phyloP scores from a whole-genome alignment of 2,113 vertebrate genomes.

The Bagarius yarrelli region DNA sequence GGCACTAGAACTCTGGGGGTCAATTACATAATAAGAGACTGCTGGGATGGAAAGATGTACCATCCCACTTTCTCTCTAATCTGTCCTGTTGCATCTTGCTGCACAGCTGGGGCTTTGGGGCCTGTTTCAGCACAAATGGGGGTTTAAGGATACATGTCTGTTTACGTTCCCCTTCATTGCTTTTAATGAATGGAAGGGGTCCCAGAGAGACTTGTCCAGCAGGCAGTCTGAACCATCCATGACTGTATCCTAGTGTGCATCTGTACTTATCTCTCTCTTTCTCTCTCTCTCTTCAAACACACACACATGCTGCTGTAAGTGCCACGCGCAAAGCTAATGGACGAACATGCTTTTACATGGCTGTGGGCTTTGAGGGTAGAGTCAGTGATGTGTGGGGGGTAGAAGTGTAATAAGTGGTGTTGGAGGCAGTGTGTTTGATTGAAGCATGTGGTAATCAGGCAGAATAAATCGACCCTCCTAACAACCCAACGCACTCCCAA shows the following conservation, averaged over 20 bases:
- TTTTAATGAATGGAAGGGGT: constrained; percentile 48
- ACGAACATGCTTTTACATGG: constrained; percentile 37
- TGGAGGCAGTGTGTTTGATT: constrained; percentile 14
- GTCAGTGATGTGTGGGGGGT: background rate
- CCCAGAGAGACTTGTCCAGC: constrained; percentile 47
- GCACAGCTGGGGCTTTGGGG: constrained; percentile 46
- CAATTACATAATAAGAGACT: constrained; percentile 54
- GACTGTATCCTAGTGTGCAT: constrained; percentile 24
- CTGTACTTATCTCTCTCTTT: constrained; percentile 24
- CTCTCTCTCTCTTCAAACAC: constrained; percentile 14
- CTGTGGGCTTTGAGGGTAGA: constrained; percentile 15
- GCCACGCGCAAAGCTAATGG: constrained; percentile 23
- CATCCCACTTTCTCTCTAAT: constrained; percentile 43
- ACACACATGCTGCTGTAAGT: constrained; percentile 1
- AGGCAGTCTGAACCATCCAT: constrained; percentile 5
- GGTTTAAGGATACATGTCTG: constrained; percentile 41
- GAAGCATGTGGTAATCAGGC: constrained; percentile 55
- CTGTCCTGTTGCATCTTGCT: constrained; percentile 46
- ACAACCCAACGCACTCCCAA: constrained; percentile 22
- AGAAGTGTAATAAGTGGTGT: background rate
- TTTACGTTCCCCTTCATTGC: constrained; percentile 46
- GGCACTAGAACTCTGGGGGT: constrained; percentile 33
- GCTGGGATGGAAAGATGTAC: constrained; percentile 42
- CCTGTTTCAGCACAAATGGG: constrained; percentile 31
- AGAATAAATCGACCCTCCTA: constrained; percentile 38